Evolutionary conservation across 2,113 vertebrate genomes (phyloP), one percentile per base, ranked within the genome.

Genomic region (Gopherus flavomarginatus): DNA sequence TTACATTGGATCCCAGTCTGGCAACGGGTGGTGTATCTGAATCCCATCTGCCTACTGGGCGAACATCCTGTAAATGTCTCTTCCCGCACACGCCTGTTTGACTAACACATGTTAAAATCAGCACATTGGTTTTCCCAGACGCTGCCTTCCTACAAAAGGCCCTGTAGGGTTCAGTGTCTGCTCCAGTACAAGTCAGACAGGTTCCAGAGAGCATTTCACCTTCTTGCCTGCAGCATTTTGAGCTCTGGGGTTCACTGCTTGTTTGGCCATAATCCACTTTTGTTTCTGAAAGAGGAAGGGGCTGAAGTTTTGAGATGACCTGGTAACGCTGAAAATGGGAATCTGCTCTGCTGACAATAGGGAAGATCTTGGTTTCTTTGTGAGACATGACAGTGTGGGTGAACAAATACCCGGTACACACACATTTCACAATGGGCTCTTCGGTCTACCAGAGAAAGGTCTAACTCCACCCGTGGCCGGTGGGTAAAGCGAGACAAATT

Each of bases 101-200:
- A 75, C 42, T 72, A 59, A 53, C 47, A 14, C 11, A 2, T 22
- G 24, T 78, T 47, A 47, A 54, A 54, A 29, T 78, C 24, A 6
- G 12, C 0, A 0, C 8, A 53, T 1, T 95, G 54, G 82, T 53
- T 6, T 57, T 82, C 47, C 57, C 12, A 0, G 1, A 24, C 78
- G 84, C 44, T 72, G 89, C 29, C 22, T 17, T 69, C 56, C 22
- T 21, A 5, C 53, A 35, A 49, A 49, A 31, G 16, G 5, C 12
- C 24, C n/a, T 53, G 35, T 11, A 47, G 21, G 42, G 13, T 27
- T 47, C 75, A 16, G 21, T 47, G 24, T 27, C 12, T 47, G 22
- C 24, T 44, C 0, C 1, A 50, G 27, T 42, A 42, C 1, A 0
- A 21, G 22, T 52, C 35, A 3, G 78, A 35, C 31, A 2, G 38